Conservation (phyloP, 1,140 invertebrate species). For the Ips typographus region DNA sequence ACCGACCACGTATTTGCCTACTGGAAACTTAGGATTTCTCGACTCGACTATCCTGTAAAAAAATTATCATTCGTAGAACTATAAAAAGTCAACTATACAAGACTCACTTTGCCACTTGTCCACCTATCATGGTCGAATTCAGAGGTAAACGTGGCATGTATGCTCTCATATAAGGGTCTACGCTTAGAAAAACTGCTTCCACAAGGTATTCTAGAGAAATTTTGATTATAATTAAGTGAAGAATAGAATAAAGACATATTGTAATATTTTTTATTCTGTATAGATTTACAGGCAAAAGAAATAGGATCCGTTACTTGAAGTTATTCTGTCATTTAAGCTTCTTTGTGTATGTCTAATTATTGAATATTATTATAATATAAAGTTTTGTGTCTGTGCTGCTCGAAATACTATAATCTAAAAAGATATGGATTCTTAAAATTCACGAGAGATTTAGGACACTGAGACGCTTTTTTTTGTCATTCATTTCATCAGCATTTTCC, state of each 20-base stretch:
- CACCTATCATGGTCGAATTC: constrained; percentile 63
- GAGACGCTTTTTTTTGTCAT: too few species aligned
- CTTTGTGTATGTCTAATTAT: too few species aligned
- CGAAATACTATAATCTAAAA: too few species aligned
- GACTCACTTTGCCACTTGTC: constrained; percentile 62
- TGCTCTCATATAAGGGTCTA: constrained; percentile 71
- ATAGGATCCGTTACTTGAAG: too few species aligned
- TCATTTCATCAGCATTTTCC: neutral
- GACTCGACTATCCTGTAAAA: constrained; percentile 52
- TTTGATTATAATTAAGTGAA: neutral
- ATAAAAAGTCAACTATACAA: neutral
- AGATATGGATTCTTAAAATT: too few species aligned
- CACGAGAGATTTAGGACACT: too few species aligned
- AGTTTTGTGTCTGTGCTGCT: too few species aligned
- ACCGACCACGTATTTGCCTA: constrained; percentile 55
- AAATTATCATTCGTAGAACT: neutral
- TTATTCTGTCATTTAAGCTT: neutral
- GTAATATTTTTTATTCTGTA: neutral
- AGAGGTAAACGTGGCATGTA: constrained; percentile 56
- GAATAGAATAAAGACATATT: constrained; percentile 57
- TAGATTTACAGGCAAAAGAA: too few species aligned
- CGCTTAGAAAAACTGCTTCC: constrained; percentile 67
- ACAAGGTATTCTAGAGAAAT: constrained; percentile 57
- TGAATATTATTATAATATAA: too few species aligned
- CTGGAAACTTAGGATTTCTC: constrained; percentile 55